Percentiles rank a stretch among this genome's conserved stretches.
Evolutionary conservation across 2,888 invertebrate genomes (phyloP).

Genomic region (Mechanitis messenoides): DNA sequence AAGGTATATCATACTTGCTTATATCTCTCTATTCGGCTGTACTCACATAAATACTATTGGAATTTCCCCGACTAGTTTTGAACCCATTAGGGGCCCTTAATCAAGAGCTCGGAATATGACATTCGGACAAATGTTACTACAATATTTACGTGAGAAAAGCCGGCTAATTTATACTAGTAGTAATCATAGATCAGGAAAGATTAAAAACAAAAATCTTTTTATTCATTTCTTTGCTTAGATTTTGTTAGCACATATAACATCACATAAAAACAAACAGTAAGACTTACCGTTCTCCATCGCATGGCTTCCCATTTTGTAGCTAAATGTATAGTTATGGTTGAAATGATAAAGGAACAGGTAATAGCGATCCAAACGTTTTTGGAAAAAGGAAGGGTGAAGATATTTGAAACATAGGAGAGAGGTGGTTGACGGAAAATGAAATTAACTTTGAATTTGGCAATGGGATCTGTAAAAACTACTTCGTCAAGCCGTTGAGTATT

Average conservation of each 20-base stretch:
- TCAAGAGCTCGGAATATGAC: no score
- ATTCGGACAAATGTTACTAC: no score
- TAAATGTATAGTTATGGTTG: slow-evolving; percentile 49
- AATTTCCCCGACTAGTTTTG: no score
- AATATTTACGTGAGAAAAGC: no score
- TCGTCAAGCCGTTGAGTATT: slow-evolving; percentile 44
- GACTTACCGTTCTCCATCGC: slow-evolving; percentile 35
- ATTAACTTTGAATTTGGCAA: slow-evolving; percentile 58
- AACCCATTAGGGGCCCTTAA: no score
- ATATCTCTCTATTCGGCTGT: no score
- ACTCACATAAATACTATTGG: no score
- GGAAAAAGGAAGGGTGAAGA: slow-evolving; percentile 80
- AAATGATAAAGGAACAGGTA: slow-evolving; percentile 53
- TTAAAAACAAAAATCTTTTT: slow-evolving; percentile 15
- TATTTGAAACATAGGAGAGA: slow-evolving; percentile 79
- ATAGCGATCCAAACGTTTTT: slow-evolving; percentile 77
- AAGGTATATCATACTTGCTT: no score
- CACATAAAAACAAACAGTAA: background rate
- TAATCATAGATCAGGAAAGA: no score
- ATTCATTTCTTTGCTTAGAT: background rate
- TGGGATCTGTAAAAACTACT: slow-evolving; percentile 64
- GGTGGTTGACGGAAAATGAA: slow-evolving; percentile 82
- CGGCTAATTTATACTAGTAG: no score
- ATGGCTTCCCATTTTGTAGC: slow-evolving; percentile 54
- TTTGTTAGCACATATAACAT: no score